Conservation (phyloP, 2,113 vertebrate species). For the Pterocles orientalis region DNA sequence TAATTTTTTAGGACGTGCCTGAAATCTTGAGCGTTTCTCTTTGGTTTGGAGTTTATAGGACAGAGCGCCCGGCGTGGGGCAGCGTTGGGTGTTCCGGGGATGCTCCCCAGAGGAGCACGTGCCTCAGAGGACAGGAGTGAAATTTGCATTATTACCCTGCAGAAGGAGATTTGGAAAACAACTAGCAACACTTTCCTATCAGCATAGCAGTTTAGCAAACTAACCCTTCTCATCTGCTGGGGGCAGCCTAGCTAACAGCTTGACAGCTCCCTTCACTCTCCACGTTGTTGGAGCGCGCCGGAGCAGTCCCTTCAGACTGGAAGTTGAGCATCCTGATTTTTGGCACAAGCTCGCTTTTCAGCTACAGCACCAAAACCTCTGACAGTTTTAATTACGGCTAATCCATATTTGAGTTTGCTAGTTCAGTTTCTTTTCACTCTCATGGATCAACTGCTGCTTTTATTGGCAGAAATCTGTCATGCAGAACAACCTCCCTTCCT, state of each 20-base stretch:
- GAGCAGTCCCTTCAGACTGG: background rate
- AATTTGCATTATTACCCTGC: background rate
- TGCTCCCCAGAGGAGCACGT: background rate
- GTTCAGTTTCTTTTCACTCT: background rate
- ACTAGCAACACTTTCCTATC: background rate
- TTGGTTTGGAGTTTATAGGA: background rate
- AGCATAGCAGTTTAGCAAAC: background rate
- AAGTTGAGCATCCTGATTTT: background rate
- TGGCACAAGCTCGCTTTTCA: background rate
- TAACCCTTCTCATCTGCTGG: background rate
- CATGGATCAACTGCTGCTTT: no score
- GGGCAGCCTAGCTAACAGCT: slow-evolving; percentile 9
- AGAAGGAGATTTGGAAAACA: background rate
- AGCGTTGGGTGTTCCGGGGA: background rate
- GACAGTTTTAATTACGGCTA: background rate
- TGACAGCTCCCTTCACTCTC: slow-evolving; percentile 15
- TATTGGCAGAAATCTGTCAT: background rate
- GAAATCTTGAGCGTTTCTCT: background rate
- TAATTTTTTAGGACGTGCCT: background rate
- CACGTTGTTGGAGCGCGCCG: background rate
- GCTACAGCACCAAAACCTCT: background rate
- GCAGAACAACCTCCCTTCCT: background rate
- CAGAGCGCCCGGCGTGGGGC: background rate
- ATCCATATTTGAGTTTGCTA: background rate
- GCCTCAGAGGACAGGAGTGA: background rate